These are phyloP conservation scores for Apotomis betuletana DNA, from an alignment of 2,888 invertebrate genomes.

Conservation along the genomic window DNA sequence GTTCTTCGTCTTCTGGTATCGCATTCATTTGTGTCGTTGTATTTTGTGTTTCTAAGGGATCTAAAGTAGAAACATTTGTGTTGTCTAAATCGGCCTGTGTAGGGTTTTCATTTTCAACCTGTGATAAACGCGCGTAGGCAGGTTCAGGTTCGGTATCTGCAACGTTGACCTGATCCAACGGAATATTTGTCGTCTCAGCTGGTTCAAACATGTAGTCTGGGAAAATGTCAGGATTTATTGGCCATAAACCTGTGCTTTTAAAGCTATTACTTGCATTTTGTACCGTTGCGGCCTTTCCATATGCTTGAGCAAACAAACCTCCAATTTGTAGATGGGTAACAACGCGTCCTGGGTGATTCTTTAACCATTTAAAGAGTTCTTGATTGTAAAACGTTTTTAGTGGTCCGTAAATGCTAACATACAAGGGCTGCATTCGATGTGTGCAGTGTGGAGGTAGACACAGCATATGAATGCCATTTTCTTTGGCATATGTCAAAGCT, in stretches of 20 bases:
- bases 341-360: neutral
- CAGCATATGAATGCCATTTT: neutral
- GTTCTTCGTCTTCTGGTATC: no score
- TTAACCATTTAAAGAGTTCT: neutral
- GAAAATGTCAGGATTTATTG: constrained; percentile 36
- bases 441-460: constrained; percentile 12
- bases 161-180: constrained; percentile 29
- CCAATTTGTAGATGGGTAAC: constrained; percentile 1
- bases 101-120: no score
- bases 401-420: neutral
- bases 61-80: no score
- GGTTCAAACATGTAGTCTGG: constrained; percentile 50
- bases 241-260: constrained; percentile 1
- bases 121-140: no score
- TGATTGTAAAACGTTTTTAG: neutral
- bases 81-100: no score
- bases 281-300: constrained; percentile 3
- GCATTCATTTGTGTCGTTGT: no score
- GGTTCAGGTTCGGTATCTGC: no score
- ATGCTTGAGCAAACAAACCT: neutral
- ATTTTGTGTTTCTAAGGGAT: no score
- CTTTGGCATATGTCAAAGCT: constrained; percentile 38
- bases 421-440: neutral
- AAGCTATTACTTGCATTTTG: constrained; percentile 4
- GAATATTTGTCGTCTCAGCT: constrained; percentile 50